Base-by-base conservation (phyloP, 2,888 invertebrate species). In the Chrysomela aeneicollis region DNA sequence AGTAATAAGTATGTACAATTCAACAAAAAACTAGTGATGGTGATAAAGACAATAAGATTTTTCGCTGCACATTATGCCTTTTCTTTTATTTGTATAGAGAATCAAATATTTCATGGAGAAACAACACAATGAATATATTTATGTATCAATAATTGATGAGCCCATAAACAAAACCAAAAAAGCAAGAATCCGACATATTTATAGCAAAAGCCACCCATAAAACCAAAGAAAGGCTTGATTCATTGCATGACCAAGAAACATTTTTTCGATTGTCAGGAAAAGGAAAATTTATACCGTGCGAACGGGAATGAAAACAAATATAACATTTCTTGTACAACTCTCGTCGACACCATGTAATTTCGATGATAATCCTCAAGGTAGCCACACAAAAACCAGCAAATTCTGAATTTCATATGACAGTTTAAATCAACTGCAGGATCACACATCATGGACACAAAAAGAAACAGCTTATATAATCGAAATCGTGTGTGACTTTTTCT, bases 211-310 rank as follows among this genome's bases (percentile, higher is more conserved):
- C 67, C 71, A 71, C 69, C 69, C 70, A 76, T 75, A 76, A 76
- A 75, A 76, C 70, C 69, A 60, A 74, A 74, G 68, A 71, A 70
- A 68, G 63, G 59, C 46, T 65, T 71, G 74, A 74, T 75, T 72
- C 73, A 74, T 72, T 62, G 69, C 73, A 70, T 63, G 67, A 65
- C 68, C 52, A 62, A 61, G 71, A 71, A 68, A 64, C 64, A 64
- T 69, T 75, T 75, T 76, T 75, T 75, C 66, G 64, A 58, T 52
- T 59, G 55, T 66, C 64, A 71, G 73, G 73, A 77, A 78, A 77
- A 74, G 71, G 72, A 66, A 74, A 76, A 79, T 79, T 79, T 80
- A 79, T 79, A 75, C 78, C 77, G 79, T 79, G 79, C 77, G 79
- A 80, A 79, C 77, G 76, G 68, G 77, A 76, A 78, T 76, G 78